A percentile compares a stretch with the other conserved stretches of the same genome.
Conservation (phyloP, 1,140 invertebrate genomes). For the Drosophila neocordata region DNA sequence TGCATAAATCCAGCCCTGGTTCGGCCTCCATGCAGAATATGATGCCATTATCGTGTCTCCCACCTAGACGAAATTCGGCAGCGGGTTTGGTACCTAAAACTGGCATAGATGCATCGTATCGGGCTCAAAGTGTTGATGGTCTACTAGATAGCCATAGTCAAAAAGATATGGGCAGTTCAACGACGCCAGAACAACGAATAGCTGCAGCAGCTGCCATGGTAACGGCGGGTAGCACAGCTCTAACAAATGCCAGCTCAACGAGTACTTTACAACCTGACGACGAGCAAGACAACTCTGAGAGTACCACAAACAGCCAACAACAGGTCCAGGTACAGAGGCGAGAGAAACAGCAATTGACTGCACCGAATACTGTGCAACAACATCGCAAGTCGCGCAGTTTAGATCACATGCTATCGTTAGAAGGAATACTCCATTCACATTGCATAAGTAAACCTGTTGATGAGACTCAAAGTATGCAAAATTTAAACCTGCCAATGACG, state of each 20-base stretch:
- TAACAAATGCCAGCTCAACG: constrained; percentile 76
- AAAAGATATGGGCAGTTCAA: constrained; percentile 31
- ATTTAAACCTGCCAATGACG: constrained; percentile 71
- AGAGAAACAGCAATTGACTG: constrained; percentile 55
- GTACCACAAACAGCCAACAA: not conserved
- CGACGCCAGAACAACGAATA: constrained; percentile 68
- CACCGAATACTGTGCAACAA: constrained; percentile 62
- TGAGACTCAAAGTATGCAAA: constrained; percentile 82
- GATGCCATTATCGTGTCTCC: constrained; percentile 56
- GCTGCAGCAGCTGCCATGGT: constrained; percentile 73
- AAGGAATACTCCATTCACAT: constrained; percentile 24
- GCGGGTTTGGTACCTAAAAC: constrained; percentile 58
- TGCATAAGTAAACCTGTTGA: constrained; percentile 55
- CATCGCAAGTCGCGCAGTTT: constrained; percentile 87
- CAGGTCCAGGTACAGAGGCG: constrained; percentile 49
- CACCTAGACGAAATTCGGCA: constrained; percentile 67
- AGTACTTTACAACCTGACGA: constrained; percentile 72
- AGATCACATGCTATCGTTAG: constrained; percentile 86
- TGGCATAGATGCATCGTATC: constrained; percentile 64
- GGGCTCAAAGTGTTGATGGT: constrained; percentile 81
- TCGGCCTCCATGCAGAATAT: constrained; percentile 78
- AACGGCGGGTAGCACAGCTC: constrained; percentile 68
- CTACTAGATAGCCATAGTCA: constrained; percentile 61
- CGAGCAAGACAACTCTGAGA: constrained; percentile 26
- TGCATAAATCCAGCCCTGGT: constrained; percentile 56